Evolutionary conservation across 1,140 invertebrate genomes (phyloP).

Genomic region (Orius insidiosus): DNA sequence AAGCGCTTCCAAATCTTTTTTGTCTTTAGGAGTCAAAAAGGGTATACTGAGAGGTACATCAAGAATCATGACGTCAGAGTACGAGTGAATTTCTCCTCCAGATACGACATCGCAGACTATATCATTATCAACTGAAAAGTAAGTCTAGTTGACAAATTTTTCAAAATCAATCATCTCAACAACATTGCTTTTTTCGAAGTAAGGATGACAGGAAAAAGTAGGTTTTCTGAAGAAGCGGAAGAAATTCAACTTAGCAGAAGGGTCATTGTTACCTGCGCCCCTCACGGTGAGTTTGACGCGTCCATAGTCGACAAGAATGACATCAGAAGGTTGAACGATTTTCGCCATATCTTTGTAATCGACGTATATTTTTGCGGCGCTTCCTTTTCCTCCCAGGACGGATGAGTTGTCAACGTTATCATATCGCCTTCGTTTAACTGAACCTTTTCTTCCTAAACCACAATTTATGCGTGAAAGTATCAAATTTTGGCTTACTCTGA

Average conservation of each 20-base stretch:
- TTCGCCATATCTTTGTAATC: conserved; percentile 69
- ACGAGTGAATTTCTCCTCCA: conserved; percentile 29
- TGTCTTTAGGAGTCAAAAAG: conserved; percentile 63
- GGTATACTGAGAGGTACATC: conserved; percentile 60
- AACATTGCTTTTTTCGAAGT: too few relatives aligned
- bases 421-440: conserved; percentile 45
- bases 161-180: too few relatives aligned
- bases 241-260: too few relatives aligned
- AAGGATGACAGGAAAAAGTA: too few relatives aligned
- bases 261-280: conserved; percentile 20
- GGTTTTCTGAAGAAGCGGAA: too few relatives aligned
- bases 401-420: conserved; percentile 56
- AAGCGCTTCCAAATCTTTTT: conserved; percentile 51
- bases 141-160: too few relatives aligned
- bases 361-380: conserved; percentile 46
- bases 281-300: conserved; percentile 53
- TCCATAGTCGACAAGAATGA: conserved; percentile 61
- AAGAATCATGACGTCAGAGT: conserved; percentile 50
- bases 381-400: conserved; percentile 50
- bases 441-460: conserved; percentile 22
- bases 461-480: not conserved
- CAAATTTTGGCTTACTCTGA: conserved; percentile 6
- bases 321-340: conserved; percentile 45
- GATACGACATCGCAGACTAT: conserved; percentile 32
- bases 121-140: conserved; percentile 27